Percentiles rank a stretch among this genome's conserved stretches.
Evolutionary conservation across 1,140 invertebrate species (phyloP).

Genomic region (Zaprionus nigranus): DNA sequence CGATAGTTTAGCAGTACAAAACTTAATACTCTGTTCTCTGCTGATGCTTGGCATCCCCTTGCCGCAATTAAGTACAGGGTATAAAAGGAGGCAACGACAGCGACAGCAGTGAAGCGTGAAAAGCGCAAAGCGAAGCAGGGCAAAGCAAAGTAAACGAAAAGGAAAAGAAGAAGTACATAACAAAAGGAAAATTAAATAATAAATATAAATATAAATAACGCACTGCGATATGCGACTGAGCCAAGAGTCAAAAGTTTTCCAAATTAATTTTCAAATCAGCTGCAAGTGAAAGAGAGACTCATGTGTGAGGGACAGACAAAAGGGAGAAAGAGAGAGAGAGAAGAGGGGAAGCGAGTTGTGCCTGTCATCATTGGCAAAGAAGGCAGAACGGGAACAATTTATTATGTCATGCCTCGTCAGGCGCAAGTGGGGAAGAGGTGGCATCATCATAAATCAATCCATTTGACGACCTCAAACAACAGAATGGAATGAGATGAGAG

Average conservation of each 20-base stretch:
- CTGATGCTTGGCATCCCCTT: background rate
- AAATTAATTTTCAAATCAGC: conserved; percentile 69
- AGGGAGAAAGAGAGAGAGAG: background rate
- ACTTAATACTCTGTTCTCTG: too few relatives aligned
- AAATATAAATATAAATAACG: conserved; percentile 73
- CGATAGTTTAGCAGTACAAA: too few relatives aligned
- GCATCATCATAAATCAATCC: conserved; percentile 81
- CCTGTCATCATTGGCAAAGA: conserved; percentile 43
- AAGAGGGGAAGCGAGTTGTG: conserved; percentile 19
- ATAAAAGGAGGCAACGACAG: conserved; percentile 36
- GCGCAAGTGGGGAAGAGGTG: conserved; percentile 16
- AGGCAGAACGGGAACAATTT: conserved; percentile 51
- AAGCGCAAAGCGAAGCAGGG: conserved; percentile 60
- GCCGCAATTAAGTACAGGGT: conserved; percentile 2
- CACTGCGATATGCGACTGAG: conserved; percentile 52
- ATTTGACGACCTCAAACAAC: conserved; percentile 65
- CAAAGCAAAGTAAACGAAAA: conserved; percentile 28
- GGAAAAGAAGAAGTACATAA: conserved; percentile 65
- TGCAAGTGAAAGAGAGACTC: conserved; percentile 30
- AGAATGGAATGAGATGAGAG: conserved; percentile 11
- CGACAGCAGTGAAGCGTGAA: conserved; percentile 60
- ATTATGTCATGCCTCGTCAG: conserved; percentile 72
- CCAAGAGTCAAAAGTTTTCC: conserved; percentile 59
- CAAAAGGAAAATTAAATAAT: conserved; percentile 76
- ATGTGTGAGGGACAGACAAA: conserved; percentile 14